Percentiles rank a stretch among this genome's conserved stretches.
Conservation (phyloP, 2,797 vertebrate genomes). For the Tolypeutes matacus region DNA sequence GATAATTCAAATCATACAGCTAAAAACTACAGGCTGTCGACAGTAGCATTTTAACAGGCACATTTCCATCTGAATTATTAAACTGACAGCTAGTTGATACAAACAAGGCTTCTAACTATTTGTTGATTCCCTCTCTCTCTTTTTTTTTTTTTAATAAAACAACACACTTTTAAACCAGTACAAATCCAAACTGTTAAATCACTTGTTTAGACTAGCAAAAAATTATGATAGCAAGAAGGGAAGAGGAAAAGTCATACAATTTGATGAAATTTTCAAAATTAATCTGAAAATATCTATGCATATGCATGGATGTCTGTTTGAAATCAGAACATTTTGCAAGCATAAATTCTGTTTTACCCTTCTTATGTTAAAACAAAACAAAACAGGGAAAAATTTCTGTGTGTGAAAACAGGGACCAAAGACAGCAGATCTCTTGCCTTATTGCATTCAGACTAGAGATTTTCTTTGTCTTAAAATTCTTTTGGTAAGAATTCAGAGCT, state of each 20-base stretch:
- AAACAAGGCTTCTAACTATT: background rate
- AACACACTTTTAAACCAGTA: background rate
- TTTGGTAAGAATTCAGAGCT: background rate
- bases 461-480: background rate
- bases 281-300: background rate
- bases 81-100: background rate
- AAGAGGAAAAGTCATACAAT: background rate
- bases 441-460: background rate
- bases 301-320: background rate
- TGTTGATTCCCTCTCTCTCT: background rate
- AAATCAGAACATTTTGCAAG: background rate
- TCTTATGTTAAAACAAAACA: constrained; percentile 2
- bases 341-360: background rate
- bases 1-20: background rate
- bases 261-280: constrained; percentile 5
- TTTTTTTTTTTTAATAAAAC: background rate
- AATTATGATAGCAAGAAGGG: background rate
- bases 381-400: constrained; percentile 18
- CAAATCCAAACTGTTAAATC: background rate
- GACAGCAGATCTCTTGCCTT: background rate
- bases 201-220: background rate
- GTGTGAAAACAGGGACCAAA: background rate
- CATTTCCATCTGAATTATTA: constrained; percentile 60
- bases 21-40: background rate
- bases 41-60: constrained; percentile 24